Evolutionary conservation across 2,797 vertebrate genomes (phyloP), one percentile per base, ranked within the genome.

Genomic region (Pempheris klunzingeri): DNA sequence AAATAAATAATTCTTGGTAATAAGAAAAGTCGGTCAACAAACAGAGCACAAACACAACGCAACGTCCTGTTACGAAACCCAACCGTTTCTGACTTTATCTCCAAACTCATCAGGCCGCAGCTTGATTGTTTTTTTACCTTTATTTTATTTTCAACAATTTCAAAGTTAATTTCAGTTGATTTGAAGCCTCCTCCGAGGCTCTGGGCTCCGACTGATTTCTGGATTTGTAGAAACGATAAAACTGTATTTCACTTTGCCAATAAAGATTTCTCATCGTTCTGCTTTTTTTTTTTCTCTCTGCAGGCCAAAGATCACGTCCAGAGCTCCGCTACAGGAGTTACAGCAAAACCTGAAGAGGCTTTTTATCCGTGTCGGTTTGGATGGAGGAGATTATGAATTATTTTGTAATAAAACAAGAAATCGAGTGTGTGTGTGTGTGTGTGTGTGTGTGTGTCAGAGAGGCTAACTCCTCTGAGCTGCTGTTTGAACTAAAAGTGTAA

Each of bases 21-120:
- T 24, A 9, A 74, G n/a, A 74, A 71, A 74, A 63, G 74, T 87
- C 84, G 57, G 77, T 79, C 53, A 84, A 71, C 58, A 49, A 77
- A n/a, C n/a, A n/a, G n/a, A n/a, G n/a, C n/a, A n/a, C n/a, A 77
- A 71, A 80, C 2, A 38, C 66, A 84, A 67, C 44, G 74, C 54
- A 80, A 80, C 61, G 68, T 78, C 52, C 49, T 59, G 39, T 55
- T 78, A 64, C 49, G 46, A 81, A 78, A 80, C 71, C 0, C 36
- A 66, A 13, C n/a, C 11, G 17, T 68, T 62, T 55, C 36, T 44
- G 28, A 52, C 50, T 47, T 68, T 43, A 55, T 52, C 39, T 34
- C 28, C 34, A 43, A 28, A 7, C 30, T n/a, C 3, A 24, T 54
- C 49, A 57, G 2, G 49, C 3, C 15, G 34, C 11, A 7, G 36